Evolutionary conservation across 2,888 invertebrate species (phyloP).

Genomic region (Busseola fusca): DNA sequence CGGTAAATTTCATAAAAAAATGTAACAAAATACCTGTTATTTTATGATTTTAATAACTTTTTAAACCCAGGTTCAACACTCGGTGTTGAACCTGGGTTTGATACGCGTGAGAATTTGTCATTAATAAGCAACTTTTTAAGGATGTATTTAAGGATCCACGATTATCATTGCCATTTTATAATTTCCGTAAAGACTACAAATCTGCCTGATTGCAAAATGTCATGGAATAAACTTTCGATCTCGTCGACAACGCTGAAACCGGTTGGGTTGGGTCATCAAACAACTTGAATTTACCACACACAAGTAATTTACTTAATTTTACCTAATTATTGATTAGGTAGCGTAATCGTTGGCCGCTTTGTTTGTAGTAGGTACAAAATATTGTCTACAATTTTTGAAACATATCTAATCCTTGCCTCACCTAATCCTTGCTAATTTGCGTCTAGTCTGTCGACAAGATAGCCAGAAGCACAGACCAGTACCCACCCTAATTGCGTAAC

Average conservation of each 20-base stretch:
- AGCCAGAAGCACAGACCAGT: neutral
- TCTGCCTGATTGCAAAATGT: conserved; percentile 42
- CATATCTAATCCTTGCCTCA: neutral
- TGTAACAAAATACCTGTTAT: too few species aligned
- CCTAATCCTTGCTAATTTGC: neutral
- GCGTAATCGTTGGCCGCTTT: conserved; percentile 10
- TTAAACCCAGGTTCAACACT: too few species aligned
- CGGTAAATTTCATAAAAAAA: too few species aligned
- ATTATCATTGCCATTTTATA: conserved; percentile 32
- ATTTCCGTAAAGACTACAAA: conserved; percentile 32
- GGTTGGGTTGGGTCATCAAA: conserved; percentile 67
- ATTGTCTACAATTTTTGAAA: neutral
- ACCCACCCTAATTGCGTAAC: neutral
- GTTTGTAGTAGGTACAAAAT: conserved; percentile 14
- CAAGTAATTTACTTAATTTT: conserved; percentile 41
- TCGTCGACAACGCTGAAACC: conserved; percentile 66
- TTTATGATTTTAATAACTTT: too few species aligned
- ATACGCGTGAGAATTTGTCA: too few species aligned
- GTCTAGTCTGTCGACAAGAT: neutral
- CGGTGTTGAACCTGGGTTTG: too few species aligned
- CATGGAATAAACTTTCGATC: conserved; percentile 73
- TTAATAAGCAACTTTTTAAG: neutral
- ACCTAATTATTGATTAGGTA: conserved; percentile 46
- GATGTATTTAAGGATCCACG: neutral
- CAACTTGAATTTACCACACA: conserved; percentile 45